Percentiles rank a stretch among this genome's conserved stretches.
phyloP scores from a whole-genome alignment of 2,797 vertebrate species.

The Myotis myotis region DNA sequence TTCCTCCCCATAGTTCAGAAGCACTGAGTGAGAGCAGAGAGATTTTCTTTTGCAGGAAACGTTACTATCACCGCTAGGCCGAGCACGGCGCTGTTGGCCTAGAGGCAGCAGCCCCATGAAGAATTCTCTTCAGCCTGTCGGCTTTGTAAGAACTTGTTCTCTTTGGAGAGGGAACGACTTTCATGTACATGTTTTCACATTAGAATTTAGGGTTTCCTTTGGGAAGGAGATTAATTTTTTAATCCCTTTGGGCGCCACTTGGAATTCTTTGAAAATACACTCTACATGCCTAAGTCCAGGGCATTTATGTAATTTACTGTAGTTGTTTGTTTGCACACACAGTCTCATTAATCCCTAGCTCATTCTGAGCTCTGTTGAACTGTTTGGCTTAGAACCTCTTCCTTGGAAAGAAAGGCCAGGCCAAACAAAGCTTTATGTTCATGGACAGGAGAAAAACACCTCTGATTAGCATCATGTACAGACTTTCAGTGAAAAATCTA shows the following conservation, averaged over 20 bases:
- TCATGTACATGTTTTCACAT: constrained; percentile 73
- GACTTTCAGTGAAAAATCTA: background rate
- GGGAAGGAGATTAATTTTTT: constrained; percentile 78
- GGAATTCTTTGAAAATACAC: constrained; percentile 76
- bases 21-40: constrained; percentile 4
- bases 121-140: background rate
- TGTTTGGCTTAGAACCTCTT: constrained; percentile 44
- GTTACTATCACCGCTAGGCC: background rate
- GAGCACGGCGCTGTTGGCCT: background rate
- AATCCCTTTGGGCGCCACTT: constrained; percentile 79
- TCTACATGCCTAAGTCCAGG: constrained; percentile 39
- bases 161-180: constrained; percentile 70
- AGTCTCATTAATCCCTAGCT: constrained; percentile 41
- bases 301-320: constrained; percentile 50
- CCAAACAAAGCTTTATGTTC: constrained; percentile 29
- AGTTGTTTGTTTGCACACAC: constrained; percentile 59
- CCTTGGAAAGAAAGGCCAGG: constrained; percentile 30
- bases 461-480: background rate
- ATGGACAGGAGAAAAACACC: background rate
- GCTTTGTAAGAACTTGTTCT: constrained; percentile 77
- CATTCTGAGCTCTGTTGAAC: constrained; percentile 47
- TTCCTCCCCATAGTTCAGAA: background rate
- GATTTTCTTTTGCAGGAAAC: background rate
- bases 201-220: constrained; percentile 77
- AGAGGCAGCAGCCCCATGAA: background rate